A percentile compares a stretch with the other conserved stretches of the same genome.
These are phyloP conservation scores for Cyclura pinguis DNA, from an alignment of 2,797 vertebrate species.

Conservation along the genomic window DNA sequence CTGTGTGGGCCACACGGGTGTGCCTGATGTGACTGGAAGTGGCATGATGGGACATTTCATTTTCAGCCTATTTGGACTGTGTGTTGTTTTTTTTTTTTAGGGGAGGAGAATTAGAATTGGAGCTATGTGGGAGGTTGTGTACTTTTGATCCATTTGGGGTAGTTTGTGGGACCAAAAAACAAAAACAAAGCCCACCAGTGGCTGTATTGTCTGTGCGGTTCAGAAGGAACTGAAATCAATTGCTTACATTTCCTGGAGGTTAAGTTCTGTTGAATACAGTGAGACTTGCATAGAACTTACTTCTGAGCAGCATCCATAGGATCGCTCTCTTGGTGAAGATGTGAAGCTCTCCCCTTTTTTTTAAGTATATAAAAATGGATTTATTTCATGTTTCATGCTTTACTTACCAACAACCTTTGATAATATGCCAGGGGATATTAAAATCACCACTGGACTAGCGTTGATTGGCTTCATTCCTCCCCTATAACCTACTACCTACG, in stretches of 20 bases:
- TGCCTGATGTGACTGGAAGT: no score
- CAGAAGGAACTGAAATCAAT: not conserved
- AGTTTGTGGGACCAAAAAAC: no score
- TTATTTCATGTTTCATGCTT: no score
- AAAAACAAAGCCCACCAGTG: no score
- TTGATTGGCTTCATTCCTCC: constrained; percentile 16
- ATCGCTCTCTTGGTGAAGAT: not conserved
- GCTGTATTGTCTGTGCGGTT: not conserved
- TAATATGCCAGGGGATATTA: not conserved
- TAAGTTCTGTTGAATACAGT: not conserved
- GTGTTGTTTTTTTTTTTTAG: no score
- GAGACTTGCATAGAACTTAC: no score
- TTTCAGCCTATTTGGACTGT: no score
- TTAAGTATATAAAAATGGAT: not conserved
- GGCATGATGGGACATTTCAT: no score
- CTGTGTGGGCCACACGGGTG: no score
- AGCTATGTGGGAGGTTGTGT: no score
- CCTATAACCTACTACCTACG: fast-evolving
- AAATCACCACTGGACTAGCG: fast-evolving
- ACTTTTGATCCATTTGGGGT: no score
- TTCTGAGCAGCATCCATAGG: not conserved
- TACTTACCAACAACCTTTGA: not conserved
- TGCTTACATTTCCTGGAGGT: not conserved
- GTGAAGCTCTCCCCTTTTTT: not conserved
- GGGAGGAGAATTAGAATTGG: no score